phyloP scores from a whole-genome alignment of 2,888 invertebrate species.

The Drosophila sordidapex region DNA sequence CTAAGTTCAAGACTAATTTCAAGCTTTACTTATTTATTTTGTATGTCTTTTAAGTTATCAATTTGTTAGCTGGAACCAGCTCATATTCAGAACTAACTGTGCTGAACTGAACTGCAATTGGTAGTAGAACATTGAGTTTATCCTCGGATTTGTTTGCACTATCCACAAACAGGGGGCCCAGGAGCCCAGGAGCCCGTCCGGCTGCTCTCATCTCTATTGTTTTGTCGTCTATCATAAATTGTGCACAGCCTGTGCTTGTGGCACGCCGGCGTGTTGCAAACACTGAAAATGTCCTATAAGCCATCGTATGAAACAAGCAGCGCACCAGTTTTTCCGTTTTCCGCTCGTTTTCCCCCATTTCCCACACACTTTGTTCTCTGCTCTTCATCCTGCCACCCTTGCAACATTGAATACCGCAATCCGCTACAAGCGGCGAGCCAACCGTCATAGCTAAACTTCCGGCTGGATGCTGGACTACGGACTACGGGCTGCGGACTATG shows the following conservation, averaged over 20 bases:
- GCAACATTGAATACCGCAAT: constrained; percentile 44
- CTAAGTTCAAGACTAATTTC: not conserved
- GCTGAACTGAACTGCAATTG: not conserved
- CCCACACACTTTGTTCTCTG: not conserved
- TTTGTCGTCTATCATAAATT: constrained; percentile 72
- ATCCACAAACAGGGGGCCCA: not conserved
- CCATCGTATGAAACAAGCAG: constrained; percentile 57
- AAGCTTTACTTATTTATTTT: not conserved
- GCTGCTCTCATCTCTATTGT: constrained; percentile 29
- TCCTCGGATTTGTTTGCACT: constrained; percentile 5
- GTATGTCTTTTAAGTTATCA: not conserved
- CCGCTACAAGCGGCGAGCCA: constrained; percentile 63
- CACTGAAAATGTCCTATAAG: constrained; percentile 59
- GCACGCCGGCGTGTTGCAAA: constrained; percentile 24
- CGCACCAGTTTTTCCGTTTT: constrained; percentile 52
- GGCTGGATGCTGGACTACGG: constrained; percentile 49
- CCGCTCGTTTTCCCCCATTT: not conserved
- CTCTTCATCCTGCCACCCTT: not conserved
- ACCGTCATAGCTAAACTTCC: constrained; percentile 79
- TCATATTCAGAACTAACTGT: not conserved
- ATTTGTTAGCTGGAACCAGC: not conserved
- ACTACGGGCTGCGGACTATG: constrained; percentile 16
- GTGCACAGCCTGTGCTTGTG: constrained; percentile 61
- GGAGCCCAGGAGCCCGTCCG: not conserved
- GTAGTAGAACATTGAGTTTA: not conserved